Evolutionary conservation across 2,113 vertebrate genomes (phyloP).

Genomic region (Naja naja): DNA sequence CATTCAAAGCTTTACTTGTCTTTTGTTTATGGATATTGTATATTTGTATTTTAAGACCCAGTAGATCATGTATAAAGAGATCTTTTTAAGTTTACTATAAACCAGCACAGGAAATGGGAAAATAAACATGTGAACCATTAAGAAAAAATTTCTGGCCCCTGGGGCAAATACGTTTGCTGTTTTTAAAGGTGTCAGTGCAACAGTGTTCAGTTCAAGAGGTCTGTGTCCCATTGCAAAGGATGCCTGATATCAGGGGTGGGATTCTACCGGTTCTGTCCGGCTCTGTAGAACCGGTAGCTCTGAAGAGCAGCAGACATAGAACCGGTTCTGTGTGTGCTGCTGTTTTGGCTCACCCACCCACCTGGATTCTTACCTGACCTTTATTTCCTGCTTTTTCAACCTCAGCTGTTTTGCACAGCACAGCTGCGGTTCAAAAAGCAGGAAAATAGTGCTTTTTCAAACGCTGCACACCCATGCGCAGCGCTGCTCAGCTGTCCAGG

Average conservation of each 20-base stretch:
- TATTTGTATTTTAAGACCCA: constrained; percentile 72
- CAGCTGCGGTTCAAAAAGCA: no score
- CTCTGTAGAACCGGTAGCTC: no score
- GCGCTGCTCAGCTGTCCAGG: no score
- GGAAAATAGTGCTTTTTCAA: no score
- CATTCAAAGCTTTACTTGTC: constrained; percentile 67
- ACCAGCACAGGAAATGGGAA: constrained; percentile 48
- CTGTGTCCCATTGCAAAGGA: background rate
- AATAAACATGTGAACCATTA: constrained; percentile 35
- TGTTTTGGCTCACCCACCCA: no score
- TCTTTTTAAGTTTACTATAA: constrained; percentile 55
- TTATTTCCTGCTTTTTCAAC: no score
- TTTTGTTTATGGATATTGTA: constrained; percentile 69
- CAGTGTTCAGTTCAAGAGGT: background rate
- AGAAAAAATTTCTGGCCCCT: background rate
- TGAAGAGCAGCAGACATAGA: no score
- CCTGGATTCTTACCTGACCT: no score
- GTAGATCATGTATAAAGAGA: constrained; percentile 67
- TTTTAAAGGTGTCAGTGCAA: background rate
- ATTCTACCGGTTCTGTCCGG: no score
- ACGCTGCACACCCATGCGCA: no score
- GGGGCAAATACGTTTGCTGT: background rate
- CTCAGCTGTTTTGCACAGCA: no score
- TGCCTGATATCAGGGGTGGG: background rate
- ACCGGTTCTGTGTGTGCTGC: no score